Evolutionary conservation across 1,140 invertebrate species (phyloP), one percentile per base, ranked within the genome.

Genomic region (Lamellibrachia luymesi): DNA sequence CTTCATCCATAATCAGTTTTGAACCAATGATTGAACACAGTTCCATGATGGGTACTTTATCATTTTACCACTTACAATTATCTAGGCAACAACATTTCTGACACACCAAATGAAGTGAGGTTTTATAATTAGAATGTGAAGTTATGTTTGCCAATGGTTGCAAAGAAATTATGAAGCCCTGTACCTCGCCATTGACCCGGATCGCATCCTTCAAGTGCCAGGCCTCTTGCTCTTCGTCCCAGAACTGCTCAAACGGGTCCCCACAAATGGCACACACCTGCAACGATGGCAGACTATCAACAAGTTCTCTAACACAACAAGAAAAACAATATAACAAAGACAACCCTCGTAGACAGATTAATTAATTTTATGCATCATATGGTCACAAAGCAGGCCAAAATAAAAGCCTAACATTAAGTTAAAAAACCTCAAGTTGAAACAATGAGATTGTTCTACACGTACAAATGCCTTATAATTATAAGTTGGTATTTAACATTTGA

Each of bases 211-310:
- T 97, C 8, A 99, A 96, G 95, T 99, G 98, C 99, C 99, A 99
- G 95, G 99, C 99, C 96, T 99, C 99, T 92, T 98, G 97, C 95
- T 99, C 99, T 96, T 99, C 98, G 95, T 99, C 98, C 97, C 98
- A 99, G 96, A 98, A 99, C 95, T 98, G 97, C 93, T 99, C 98
- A 96, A 99, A 99, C 91, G 97, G 97, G 96, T 99, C 99, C 51
- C 98, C 97, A 96, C 99, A 99, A 50, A 99, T 97, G 94, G 98
- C 97, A 97, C 99, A 99, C 38, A 97, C 95, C 96, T 97, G 93
- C 90, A 94, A 90, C 91, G 50, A 94, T 91, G 92, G 27, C 91
- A 38, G 5, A 92, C 27, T 50, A 92, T 8, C 38, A 10, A 6
- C 22, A 90, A 7, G 22, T 56, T 80, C 64, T 38, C 38, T 38